Conservation (phyloP, 1,140 invertebrate species). For the Drosophila chauvacae region DNA sequence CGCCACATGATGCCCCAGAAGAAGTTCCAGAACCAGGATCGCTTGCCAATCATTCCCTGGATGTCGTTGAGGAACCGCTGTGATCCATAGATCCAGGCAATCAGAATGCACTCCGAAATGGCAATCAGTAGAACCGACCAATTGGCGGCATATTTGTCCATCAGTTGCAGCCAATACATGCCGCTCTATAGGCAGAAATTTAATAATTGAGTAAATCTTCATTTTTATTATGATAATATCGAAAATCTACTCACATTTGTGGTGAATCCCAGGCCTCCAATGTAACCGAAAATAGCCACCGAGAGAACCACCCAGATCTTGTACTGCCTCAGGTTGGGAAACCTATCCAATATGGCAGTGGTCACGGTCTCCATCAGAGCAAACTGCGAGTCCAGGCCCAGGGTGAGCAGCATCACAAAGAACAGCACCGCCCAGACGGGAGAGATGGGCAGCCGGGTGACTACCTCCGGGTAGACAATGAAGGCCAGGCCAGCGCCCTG, state of each 20-base stretch:
- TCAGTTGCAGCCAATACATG: slow-evolving; percentile 93
- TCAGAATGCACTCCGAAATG: slow-evolving; percentile 91
- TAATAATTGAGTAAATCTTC: not conserved
- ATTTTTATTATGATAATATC: not conserved
- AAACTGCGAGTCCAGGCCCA: slow-evolving; percentile 93
- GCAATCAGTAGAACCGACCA: slow-evolving; percentile 94
- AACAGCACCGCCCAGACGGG: slow-evolving; percentile 94
- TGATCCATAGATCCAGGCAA: slow-evolving; percentile 93
- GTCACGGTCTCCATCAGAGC: slow-evolving; percentile 93
- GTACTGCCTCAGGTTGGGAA: slow-evolving; percentile 89
- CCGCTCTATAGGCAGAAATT: slow-evolving; percentile 87
- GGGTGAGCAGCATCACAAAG: slow-evolving; percentile 92
- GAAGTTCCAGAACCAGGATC: slow-evolving; percentile 89
- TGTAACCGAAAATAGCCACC: slow-evolving; percentile 90
- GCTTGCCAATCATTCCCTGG: slow-evolving; percentile 91
- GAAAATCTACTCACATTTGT: slow-evolving; percentile 87
- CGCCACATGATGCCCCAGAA: slow-evolving; percentile 94
- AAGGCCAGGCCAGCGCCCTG: slow-evolving; percentile 92
- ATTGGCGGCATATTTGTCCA: slow-evolving; percentile 94
- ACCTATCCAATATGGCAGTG: slow-evolving; percentile 91
- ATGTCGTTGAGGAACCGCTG: slow-evolving; percentile 92
- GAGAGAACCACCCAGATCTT: slow-evolving; percentile 90
- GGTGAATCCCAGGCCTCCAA: slow-evolving; percentile 90
- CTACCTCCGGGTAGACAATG: slow-evolving; percentile 94
- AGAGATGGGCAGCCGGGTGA: slow-evolving; percentile 91